Percentiles rank a stretch among this genome's conserved stretches.
phyloP scores from a whole-genome alignment of 2,888 invertebrate species.

The Ligdia adustata region DNA sequence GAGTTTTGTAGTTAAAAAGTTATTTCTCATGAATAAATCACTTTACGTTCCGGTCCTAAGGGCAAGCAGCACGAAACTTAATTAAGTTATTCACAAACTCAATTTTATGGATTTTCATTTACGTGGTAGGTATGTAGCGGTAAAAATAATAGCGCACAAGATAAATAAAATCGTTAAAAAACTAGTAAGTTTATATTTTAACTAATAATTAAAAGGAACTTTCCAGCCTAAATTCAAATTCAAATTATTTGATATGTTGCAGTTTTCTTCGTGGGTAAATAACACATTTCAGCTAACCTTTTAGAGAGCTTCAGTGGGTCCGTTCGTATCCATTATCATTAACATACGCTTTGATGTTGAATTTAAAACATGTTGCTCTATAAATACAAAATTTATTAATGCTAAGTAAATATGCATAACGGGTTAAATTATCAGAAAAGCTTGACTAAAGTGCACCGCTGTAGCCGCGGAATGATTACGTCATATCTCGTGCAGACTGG shows the following conservation, averaged over 20 bases:
- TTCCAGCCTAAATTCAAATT: too few species aligned
- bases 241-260: too few species aligned
- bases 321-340: too few species aligned
- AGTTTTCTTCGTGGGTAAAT: too few species aligned
- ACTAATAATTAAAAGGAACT: neutral
- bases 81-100: neutral
- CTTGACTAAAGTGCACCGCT: conserved; percentile 22
- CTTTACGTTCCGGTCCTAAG: conserved; percentile 5
- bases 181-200: neutral
- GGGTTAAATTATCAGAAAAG: conserved; percentile 17
- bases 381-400: too few species aligned
- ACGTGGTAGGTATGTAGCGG: neutral
- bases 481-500: conserved; percentile 20
- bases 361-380: too few species aligned
- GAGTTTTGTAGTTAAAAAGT: neutral
- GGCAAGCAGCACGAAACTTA: conserved; percentile 9
- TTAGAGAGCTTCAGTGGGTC: too few species aligned
- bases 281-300: too few species aligned
- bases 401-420: conserved; percentile 4
- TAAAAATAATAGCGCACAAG: neutral
- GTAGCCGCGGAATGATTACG: conserved; percentile 14
- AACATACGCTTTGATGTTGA: too few species aligned
- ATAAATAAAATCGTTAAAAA: too few species aligned
- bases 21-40: conserved; percentile 12
- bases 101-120: neutral